These are phyloP conservation scores for Camponotus vicinus DNA, from an alignment of 1,140 invertebrate genomes.

Conservation along the genomic window DNA sequence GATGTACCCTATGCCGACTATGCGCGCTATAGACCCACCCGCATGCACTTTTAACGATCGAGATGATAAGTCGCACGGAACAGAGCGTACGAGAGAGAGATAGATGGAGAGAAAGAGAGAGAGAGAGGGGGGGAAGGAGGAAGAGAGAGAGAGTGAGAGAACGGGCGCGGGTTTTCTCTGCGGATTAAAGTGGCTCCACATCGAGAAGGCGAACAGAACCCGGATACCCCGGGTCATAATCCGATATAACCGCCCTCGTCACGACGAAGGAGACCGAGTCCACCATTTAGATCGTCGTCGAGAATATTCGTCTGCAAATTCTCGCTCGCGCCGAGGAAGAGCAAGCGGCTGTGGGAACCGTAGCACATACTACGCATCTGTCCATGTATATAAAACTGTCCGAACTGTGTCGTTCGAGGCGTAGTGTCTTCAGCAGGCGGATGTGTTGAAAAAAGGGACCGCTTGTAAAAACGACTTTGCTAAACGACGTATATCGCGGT, in stretches of 20 bases:
- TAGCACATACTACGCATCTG: neutral
- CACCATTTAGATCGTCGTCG: slow-evolving; percentile 34
- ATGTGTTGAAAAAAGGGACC: slow-evolving; percentile 7
- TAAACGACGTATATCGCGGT: slow-evolving; percentile 15
- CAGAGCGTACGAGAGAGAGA: slow-evolving; percentile 29
- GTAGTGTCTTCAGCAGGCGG: neutral
- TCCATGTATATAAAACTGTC: neutral
- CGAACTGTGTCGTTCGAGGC: neutral
- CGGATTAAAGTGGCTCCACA: slow-evolving; percentile 68
- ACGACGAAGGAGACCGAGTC: slow-evolving; percentile 19
- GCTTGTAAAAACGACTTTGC: slow-evolving; percentile 11
- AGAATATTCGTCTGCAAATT: slow-evolving; percentile 40
- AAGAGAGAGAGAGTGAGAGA: slow-evolving; percentile 39
- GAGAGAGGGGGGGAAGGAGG: slow-evolving; percentile 6
- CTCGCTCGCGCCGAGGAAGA: neutral
- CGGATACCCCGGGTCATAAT: slow-evolving; percentile 34
- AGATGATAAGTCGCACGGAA: slow-evolving; percentile 70
- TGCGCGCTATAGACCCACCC: slow-evolving; percentile 70
- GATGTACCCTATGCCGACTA: slow-evolving; percentile 67
- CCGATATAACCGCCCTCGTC: slow-evolving; percentile 28
- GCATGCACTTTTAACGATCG: slow-evolving; percentile 73
- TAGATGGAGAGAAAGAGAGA: slow-evolving; percentile 7
- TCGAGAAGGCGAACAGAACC: slow-evolving; percentile 24
- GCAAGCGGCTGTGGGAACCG: neutral
- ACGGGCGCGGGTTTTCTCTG: slow-evolving; percentile 28